These are phyloP conservation scores for Puma concolor DNA, from an alignment of 2,113 vertebrate species.

Conservation along the genomic window DNA sequence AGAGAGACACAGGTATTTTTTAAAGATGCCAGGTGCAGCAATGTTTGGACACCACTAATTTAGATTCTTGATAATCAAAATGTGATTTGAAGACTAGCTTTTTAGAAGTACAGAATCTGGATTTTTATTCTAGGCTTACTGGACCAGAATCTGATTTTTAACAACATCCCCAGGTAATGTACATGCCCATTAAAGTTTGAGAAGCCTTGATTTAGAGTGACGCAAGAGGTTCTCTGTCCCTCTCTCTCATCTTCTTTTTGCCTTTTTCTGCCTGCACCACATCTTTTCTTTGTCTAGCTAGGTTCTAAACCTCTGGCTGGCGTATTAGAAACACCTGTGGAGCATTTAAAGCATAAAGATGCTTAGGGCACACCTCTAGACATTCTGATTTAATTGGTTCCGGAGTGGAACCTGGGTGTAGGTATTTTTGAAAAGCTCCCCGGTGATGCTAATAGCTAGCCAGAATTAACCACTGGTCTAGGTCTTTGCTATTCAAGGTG, in stretches of 20 bases:
- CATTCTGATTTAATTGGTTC: slow-evolving; percentile 3
- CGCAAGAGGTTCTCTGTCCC: neutral
- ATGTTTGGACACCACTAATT: neutral
- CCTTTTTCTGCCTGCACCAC: neutral
- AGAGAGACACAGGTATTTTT: neutral
- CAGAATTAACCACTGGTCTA: neutral
- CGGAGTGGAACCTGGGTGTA: neutral
- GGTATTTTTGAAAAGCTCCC: neutral
- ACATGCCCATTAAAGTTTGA: neutral
- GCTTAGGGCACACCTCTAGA: neutral
- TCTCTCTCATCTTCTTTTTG: neutral
- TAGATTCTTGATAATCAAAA: neutral
- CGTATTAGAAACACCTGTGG: slow-evolving; percentile 48
- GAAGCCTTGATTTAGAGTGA: neutral
- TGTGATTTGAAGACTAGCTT: neutral
- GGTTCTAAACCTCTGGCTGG: neutral
- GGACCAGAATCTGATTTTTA: slow-evolving; percentile 7
- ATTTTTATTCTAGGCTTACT: neutral
- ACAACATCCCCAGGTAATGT: neutral
- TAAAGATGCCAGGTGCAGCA: neutral
- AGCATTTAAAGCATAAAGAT: neutral
- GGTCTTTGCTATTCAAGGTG: neutral
- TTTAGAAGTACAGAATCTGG: neutral
- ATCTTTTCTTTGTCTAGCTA: neutral
- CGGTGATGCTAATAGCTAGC: neutral